A percentile compares a stretch with the other conserved stretches of the same genome.
Conservation (phyloP, 1,140 invertebrate genomes). For the Melipona quadrifasciata region DNA sequence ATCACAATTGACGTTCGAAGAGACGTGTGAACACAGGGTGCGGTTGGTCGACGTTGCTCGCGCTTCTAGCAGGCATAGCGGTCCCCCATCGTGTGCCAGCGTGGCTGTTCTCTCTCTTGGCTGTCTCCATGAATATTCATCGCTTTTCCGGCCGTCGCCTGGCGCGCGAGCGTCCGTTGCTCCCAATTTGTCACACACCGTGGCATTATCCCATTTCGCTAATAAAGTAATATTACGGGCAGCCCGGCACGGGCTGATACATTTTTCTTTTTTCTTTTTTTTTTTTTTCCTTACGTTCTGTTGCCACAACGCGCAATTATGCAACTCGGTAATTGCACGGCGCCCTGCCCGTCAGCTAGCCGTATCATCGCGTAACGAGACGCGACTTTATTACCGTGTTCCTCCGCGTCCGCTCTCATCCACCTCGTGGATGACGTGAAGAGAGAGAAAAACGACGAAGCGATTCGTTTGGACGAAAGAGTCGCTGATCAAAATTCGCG, state of each 20-base stretch:
- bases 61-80: constrained; percentile 47
- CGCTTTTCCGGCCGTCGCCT: constrained; percentile 72
- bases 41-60: not conserved
- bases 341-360: constrained; percentile 58
- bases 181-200: constrained; percentile 82
- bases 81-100: constrained; percentile 66
- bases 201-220: constrained; percentile 81
- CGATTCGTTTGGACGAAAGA: not conserved
- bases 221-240: constrained; percentile 78
- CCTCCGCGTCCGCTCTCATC: constrained; percentile 41
- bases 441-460: not conserved
- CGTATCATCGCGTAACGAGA: constrained; percentile 67
- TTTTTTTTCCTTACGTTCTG: constrained; percentile 24
- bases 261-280: not conserved
- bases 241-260: constrained; percentile 58
- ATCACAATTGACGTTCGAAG: not conserved
- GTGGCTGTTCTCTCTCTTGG: not conserved
- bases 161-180: constrained; percentile 76
- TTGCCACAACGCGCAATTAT: constrained; percentile 74
- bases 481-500: too few species aligned
- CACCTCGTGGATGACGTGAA: constrained; percentile 53
- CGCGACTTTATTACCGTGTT: constrained; percentile 67
- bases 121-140: constrained; percentile 78
- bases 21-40: constrained; percentile 68
- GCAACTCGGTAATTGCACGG: constrained; percentile 76